Percentiles rank a stretch among this genome's conserved stretches.
Evolutionary conservation across 2,797 vertebrate genomes (phyloP).

Genomic region (Oophaga sylvatica): DNA sequence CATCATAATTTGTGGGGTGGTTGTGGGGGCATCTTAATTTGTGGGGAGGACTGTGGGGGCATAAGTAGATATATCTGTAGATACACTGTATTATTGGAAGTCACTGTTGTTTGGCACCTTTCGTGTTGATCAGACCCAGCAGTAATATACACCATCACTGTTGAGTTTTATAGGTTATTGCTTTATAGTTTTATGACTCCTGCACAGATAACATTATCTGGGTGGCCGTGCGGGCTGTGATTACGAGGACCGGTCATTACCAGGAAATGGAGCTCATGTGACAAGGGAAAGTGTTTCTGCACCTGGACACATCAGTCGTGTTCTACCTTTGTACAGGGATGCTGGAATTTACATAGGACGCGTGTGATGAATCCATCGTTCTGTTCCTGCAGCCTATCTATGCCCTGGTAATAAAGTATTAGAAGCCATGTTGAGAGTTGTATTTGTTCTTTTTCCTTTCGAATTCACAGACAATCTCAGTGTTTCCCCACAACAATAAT

Average conservation of each 20-base stretch:
- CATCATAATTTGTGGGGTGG: too few relatives aligned
- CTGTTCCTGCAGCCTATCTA: background rate
- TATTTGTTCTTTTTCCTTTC: background rate
- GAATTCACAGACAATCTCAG: background rate
- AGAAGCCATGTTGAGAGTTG: background rate
- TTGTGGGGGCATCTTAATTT: too few relatives aligned
- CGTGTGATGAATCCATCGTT: background rate
- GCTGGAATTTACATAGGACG: background rate
- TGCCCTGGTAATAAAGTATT: background rate
- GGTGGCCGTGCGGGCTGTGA: background rate
- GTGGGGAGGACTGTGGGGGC: background rate
- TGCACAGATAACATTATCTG: background rate
- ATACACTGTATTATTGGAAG: background rate
- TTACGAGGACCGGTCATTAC: background rate
- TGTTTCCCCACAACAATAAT: background rate
- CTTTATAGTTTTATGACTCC: constrained; percentile 6
- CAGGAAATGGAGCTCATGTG: constrained; percentile 44
- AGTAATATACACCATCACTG: background rate
- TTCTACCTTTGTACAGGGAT: constrained; percentile 12
- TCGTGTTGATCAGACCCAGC: background rate
- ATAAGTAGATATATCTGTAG: background rate
- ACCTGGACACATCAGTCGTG: constrained; percentile 17
- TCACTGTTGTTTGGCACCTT: background rate
- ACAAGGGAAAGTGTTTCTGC: constrained; percentile 49
- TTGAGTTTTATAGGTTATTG: constrained; percentile 23